These are phyloP conservation scores for Dione vanillae DNA, from an alignment of 2,888 invertebrate genomes.

Conservation along the genomic window DNA sequence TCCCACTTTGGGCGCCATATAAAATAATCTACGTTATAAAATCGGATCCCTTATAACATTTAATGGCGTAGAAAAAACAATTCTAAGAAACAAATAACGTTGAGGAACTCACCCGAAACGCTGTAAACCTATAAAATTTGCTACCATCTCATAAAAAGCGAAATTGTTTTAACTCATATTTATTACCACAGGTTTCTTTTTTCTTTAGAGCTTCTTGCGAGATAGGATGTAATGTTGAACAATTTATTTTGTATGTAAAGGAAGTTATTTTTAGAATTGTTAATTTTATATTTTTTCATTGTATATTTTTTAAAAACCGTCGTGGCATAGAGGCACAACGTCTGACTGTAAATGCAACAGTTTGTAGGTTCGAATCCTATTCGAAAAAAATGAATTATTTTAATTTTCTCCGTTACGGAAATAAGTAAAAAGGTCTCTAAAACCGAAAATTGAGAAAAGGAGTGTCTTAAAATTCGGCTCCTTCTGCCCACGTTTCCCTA, in stretches of 20 bases:
- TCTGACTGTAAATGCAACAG: no score
- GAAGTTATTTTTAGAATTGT: no score
- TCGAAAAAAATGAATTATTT: no score
- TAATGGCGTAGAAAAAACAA: conserved; percentile 24
- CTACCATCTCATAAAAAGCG: conserved; percentile 25
- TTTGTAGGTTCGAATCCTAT: no score
- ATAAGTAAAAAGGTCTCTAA: no score
- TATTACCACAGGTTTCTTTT: neutral
- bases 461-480: no score
- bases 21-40: conserved; percentile 2
- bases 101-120: conserved; percentile 1
- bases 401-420: no score
- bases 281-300: no score
- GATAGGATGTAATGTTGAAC: neutral
- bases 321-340: no score
- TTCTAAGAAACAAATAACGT: conserved; percentile 15
- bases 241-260: neutral
- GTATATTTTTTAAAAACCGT: no score
- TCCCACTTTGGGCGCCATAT: conserved; percentile 5
- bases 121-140: conserved; percentile 25
- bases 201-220: neutral
- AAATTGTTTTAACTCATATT: conserved; percentile 26
- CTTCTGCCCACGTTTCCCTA: no score
- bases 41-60: neutral
- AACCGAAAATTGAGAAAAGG: no score